Percentiles rank a stretch among this genome's conserved stretches.
phyloP scores from a whole-genome alignment of 37 sponge, comb jelly and placozoan species.

The Hexactinellida sp. region DNA sequence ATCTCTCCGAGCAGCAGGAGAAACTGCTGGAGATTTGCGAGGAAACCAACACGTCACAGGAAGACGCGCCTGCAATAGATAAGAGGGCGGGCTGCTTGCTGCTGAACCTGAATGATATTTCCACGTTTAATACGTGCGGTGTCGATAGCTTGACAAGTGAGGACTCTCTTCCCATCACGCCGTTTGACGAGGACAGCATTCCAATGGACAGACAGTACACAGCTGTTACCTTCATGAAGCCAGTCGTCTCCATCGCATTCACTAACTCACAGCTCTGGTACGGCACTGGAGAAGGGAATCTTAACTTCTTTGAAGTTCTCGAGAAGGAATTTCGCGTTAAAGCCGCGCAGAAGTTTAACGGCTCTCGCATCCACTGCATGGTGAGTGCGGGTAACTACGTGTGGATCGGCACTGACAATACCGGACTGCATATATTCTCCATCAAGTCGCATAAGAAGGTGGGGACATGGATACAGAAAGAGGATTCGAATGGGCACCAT shows the following conservation, averaged over 20 bases:
- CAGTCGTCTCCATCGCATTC: not conserved
- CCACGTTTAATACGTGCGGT: not conserved
- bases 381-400: not conserved
- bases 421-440: not conserved
- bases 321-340: not conserved
- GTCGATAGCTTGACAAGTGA: not conserved
- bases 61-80: not conserved
- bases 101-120: not conserved
- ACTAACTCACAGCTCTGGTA: not conserved
- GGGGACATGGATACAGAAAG: not conserved
- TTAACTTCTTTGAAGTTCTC: not conserved
- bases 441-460: not conserved
- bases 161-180: not conserved
- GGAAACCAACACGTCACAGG: not conserved
- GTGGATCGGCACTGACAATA: conserved; percentile 10
- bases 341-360: not conserved
- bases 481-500: not conserved
- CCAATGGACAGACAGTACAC: not conserved
- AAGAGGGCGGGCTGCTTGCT: not conserved
- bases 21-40: not conserved
- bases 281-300: conserved; percentile 13
- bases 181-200: not conserved
- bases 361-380: not conserved
- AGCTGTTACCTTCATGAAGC: not conserved
- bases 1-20: not conserved